Evolutionary conservation across 2,113 vertebrate genomes (phyloP).

Genomic region (Zootoca vivipara): DNA sequence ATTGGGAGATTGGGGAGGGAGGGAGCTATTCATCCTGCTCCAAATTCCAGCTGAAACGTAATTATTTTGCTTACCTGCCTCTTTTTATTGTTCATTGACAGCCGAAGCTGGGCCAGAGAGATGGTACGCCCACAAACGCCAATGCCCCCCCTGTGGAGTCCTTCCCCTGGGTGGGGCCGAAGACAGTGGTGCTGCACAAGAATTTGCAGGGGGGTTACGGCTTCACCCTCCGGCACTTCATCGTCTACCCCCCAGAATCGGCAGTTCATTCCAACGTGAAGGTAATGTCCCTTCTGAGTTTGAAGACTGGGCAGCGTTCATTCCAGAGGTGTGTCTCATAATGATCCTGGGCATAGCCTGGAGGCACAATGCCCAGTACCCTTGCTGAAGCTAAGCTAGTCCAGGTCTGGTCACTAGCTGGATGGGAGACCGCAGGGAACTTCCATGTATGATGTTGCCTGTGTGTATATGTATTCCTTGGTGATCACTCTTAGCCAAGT

Average conservation of each 20-base stretch:
- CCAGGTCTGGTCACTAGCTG: background rate
- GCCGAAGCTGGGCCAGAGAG: constrained; percentile 80
- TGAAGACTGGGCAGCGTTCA: background rate
- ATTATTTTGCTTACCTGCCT: accelerated
- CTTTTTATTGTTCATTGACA: constrained; percentile 31
- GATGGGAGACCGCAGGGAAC: background rate
- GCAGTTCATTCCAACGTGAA: constrained; percentile 84
- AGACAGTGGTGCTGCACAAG: constrained; percentile 89
- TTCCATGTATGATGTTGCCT: background rate
- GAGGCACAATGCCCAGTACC: background rate
- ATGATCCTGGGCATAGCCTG: background rate
- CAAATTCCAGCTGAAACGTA: background rate
- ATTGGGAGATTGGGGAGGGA: background rate
- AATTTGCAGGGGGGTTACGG: constrained; percentile 93
- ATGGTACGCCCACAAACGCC: constrained; percentile 82
- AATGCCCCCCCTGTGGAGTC: constrained; percentile 81
- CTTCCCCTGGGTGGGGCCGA: constrained; percentile 86
- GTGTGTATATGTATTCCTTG: too few species aligned
- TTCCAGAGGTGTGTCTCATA: background rate
- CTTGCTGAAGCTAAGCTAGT: background rate
- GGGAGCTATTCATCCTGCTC: background rate
- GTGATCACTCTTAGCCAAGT: too few species aligned
- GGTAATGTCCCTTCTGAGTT: constrained; percentile 72
- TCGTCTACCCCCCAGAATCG: constrained; percentile 95
- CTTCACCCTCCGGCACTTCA: constrained; percentile 97